phyloP scores from a whole-genome alignment of 1,140 invertebrate species.

The Procambarus virginalis region DNA sequence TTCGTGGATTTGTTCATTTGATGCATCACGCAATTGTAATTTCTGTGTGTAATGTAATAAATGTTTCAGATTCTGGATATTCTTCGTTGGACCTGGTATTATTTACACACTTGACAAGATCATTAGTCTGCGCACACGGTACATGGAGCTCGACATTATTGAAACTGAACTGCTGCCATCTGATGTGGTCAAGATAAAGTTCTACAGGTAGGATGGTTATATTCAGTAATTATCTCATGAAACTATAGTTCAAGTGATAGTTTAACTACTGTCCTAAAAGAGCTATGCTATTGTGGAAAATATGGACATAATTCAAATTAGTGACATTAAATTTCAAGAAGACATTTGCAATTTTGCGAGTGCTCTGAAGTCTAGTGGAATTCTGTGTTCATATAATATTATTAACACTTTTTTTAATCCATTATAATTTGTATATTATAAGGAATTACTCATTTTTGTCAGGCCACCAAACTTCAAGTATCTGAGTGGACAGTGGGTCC shows the following conservation, averaged over 20 bases:
- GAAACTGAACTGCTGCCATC: constrained; percentile 97
- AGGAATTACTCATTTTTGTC: constrained; percentile 14
- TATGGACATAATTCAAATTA: no score
- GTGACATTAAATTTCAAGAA: no score
- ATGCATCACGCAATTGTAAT: no score
- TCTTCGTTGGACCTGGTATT: constrained; percentile 92
- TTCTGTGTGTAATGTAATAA: no score
- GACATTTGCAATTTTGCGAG: no score
- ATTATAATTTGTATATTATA: no score
- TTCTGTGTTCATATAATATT: no score
- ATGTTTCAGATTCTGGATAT: constrained; percentile 88
- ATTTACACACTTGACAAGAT: constrained; percentile 88
- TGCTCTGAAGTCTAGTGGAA: no score
- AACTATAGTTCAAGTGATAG: neutral
- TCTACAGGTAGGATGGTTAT: constrained; percentile 78
- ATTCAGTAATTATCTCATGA: neutral
- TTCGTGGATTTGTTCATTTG: no score
- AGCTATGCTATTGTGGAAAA: no score
- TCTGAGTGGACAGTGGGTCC: constrained; percentile 90
- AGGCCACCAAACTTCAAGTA: constrained; percentile 97
- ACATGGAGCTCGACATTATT: constrained; percentile 94
- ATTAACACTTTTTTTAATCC: no score
- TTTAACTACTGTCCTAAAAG: neutral
- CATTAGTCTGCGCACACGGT: constrained; percentile 92
- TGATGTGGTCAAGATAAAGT: constrained; percentile 94